These are phyloP conservation scores for Brotula barbata DNA, from an alignment of 2,797 vertebrate genomes.

Conservation along the genomic window DNA sequence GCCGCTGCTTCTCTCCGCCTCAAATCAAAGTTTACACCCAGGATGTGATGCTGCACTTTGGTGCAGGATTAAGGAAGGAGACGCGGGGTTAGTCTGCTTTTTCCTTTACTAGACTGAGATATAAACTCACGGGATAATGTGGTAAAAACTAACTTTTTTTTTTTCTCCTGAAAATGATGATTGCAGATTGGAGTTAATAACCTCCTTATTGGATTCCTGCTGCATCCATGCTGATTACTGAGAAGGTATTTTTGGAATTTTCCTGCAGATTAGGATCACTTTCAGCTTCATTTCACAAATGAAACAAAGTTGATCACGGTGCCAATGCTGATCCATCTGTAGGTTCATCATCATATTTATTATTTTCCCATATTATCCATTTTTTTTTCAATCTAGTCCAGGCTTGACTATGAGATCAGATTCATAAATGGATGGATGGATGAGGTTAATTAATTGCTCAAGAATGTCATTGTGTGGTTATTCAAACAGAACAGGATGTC, in stretches of 20 bases:
- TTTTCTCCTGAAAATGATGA: neutral
- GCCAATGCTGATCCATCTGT: neutral
- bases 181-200: neutral
- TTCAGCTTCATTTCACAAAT: no score
- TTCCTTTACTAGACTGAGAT: neutral
- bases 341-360: no score
- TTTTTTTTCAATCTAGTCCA: neutral
- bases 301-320: no score
- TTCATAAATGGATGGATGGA: no score
- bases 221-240: slow-evolving; percentile 12
- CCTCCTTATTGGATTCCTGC: neutral
- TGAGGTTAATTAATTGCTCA: no score
- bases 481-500: no score
- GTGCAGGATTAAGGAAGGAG: slow-evolving; percentile 21
- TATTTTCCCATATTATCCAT: neutral
- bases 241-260: neutral
- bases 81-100: slow-evolving; percentile 16
- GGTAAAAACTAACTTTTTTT: neutral
- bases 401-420: neutral
- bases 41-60: slow-evolving; percentile 62
- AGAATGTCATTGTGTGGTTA: no score
- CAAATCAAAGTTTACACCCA: slow-evolving; percentile 59
- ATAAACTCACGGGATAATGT: neutral
- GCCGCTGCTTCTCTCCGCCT: slow-evolving; percentile 46
- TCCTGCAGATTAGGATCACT: no score